Percentiles rank a stretch among this genome's conserved stretches.
These are phyloP conservation scores for Geotrupes spiniger DNA, from an alignment of 2,888 invertebrate species.

Conservation along the genomic window DNA sequence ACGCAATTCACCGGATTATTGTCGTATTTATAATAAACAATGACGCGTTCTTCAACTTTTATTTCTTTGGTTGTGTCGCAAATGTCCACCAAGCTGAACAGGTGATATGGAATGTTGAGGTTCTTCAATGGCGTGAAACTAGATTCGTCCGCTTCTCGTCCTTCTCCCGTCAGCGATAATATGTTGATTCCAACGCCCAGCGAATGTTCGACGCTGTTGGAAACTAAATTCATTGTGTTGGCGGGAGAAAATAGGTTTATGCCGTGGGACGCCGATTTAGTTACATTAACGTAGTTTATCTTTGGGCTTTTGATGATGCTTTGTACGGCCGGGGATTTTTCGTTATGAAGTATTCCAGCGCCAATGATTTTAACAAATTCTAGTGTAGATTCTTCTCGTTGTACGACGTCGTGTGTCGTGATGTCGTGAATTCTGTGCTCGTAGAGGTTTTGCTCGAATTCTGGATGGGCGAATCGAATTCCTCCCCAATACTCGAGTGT, in stretches of 20 bases:
- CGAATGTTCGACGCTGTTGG: conserved; percentile 72
- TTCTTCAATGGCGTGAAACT: conserved; percentile 84
- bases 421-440: conserved; percentile 79
- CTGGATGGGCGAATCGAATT: conserved; percentile 83
- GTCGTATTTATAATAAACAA: conserved; percentile 96
- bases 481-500: conserved; percentile 91
- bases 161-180: conserved; percentile 89
- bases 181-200: conserved; percentile 89
- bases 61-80: conserved; percentile 95
- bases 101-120: conserved; percentile 80
- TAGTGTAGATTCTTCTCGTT: conserved; percentile 72
- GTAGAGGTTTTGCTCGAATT: conserved; percentile 84
- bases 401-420: conserved; percentile 70
- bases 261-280: conserved; percentile 84
- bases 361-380: conserved; percentile 81
- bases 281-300: conserved; percentile 78
- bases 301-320: conserved; percentile 83
- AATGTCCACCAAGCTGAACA: conserved; percentile 93
- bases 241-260: conserved; percentile 88
- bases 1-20: conserved; percentile 95
- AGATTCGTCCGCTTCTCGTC: conserved; percentile 80
- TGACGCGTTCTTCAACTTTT: conserved; percentile 80
- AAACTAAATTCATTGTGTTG: conserved; percentile 73
- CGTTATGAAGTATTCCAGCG: conserved; percentile 93
- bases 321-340: conserved; percentile 90